phyloP scores from a whole-genome alignment of 1,140 invertebrate species.

The Andrena cerasifolii region DNA sequence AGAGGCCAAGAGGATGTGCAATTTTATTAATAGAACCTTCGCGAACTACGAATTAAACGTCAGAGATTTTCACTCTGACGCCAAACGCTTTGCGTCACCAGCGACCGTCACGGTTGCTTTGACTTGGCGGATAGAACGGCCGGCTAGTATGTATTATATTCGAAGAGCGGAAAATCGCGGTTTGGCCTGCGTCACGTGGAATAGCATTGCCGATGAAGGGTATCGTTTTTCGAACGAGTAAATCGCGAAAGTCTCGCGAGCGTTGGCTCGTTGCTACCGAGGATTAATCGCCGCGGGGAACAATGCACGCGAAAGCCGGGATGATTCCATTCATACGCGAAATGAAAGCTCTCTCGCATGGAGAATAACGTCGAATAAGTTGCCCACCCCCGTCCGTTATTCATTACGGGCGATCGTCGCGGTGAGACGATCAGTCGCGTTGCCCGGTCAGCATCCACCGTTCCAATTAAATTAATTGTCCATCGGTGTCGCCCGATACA shows the following conservation, averaged over 20 bases:
- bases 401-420: constrained; percentile 23
- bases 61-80: constrained; percentile 13
- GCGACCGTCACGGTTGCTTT: neutral
- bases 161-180: too few species aligned
- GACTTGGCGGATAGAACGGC: neutral
- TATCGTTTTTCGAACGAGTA: too few species aligned
- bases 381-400: constrained; percentile 13
- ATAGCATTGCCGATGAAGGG: too few species aligned
- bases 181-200: too few species aligned
- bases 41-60: neutral
- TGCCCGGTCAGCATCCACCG: constrained; percentile 21
- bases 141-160: too few species aligned
- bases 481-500: neutral
- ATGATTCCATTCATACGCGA: constrained; percentile 26
- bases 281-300: constrained; percentile 24
- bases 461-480: constrained; percentile 41
- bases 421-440: constrained; percentile 20
- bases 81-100: neutral
- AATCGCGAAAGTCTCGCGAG: neutral
- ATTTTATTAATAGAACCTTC: constrained; percentile 4
- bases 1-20: neutral
- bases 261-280: too few species aligned
- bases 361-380: too few species aligned
- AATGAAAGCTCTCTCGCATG: constrained; percentile 9
- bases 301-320: neutral